A percentile compares a stretch with the other conserved stretches of the same genome.
Evolutionary conservation across 1,140 invertebrate genomes (phyloP).

Genomic region (Chrysomallon squamiferum): DNA sequence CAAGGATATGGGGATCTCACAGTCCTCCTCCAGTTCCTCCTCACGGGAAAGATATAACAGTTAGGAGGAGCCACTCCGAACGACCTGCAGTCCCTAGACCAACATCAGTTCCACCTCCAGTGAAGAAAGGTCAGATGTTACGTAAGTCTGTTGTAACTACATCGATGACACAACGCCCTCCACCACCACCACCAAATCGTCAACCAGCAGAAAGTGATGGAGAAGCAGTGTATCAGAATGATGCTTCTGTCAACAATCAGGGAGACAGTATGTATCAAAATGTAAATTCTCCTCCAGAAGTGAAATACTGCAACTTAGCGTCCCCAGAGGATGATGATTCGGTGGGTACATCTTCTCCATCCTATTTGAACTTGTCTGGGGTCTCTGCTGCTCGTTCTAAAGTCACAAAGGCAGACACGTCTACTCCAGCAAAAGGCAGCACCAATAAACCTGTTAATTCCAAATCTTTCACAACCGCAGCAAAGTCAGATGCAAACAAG

Average conservation of each 20-base stretch:
- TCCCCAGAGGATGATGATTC: neutral
- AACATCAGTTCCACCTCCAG: neutral
- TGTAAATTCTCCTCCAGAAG: neutral
- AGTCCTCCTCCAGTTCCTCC: constrained; percentile 3
- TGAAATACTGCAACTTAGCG: neutral
- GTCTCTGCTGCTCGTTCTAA: too few species aligned
- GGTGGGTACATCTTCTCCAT: too few species aligned
- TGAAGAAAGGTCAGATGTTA: neutral
- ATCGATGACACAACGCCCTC: neutral
- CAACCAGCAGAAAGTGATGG: neutral
- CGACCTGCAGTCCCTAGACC: neutral
- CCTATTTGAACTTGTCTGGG: too few species aligned
- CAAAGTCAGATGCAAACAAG: too few species aligned
- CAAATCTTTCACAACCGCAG: too few species aligned
- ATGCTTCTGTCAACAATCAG: neutral
- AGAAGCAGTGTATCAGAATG: neutral
- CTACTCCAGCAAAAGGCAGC: too few species aligned
- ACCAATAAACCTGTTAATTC: too few species aligned
- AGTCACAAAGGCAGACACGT: too few species aligned
- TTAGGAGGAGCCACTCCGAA: neutral
- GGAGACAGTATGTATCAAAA: neutral
- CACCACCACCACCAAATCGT: constrained; percentile 5
- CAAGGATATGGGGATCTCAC: neutral
- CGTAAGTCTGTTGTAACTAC: neutral
- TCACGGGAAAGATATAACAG: neutral